Base-by-base conservation (phyloP, 2,888 invertebrate species). In the Creontiades dilutus region DNA sequence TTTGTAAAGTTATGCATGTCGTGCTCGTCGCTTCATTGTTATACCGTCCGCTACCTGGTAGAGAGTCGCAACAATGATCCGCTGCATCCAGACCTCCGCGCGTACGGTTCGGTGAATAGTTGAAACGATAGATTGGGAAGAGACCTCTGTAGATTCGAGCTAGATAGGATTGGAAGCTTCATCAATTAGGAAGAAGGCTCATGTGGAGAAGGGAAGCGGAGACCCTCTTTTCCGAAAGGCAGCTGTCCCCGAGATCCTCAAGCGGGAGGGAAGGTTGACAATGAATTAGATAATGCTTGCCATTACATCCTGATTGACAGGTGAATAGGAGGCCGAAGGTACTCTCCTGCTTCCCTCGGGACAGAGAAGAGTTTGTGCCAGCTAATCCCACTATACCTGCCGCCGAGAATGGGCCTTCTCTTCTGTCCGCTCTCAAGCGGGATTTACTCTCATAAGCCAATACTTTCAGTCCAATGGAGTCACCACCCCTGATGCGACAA, bases 271-370 rank as follows among this genome's bases (percentile, higher is more conserved):
- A 57, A 61, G 85, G 86, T 86, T 86, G 86, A 86, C 86, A 86
- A 86, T 86, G 86, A 86, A 86, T 86, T 86, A 86, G 86, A 86
- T 86, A 86, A 86, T 86, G 86, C 86, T 86, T 47, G 86, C 86
- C 86, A 86, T 86, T 86, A 86, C 86, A 86, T 68, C 68, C 86
- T 86, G 86, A 86, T 86, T 86, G 86, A 86, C 86, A 86, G 86
- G 86, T 86, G 86, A 86, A 86, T 86, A 86, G 68, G 27, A 16
- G 47, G 61, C 13, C 46, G 85, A 75, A 75, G 27, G 27, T 82
- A 47, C 78, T 46, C 28, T 16, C 14, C 78, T 27, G 23, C 57
- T 16, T 16, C 57, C 68, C 68, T 68, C 23, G 23, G 13, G 68
- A n/a, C 68, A 23, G 48, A 19, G 48, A 82, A 86, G 86, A 75